These are phyloP conservation scores for Tolmerus cingulatus DNA, from an alignment of 2,888 invertebrate genomes.

Conservation along the genomic window DNA sequence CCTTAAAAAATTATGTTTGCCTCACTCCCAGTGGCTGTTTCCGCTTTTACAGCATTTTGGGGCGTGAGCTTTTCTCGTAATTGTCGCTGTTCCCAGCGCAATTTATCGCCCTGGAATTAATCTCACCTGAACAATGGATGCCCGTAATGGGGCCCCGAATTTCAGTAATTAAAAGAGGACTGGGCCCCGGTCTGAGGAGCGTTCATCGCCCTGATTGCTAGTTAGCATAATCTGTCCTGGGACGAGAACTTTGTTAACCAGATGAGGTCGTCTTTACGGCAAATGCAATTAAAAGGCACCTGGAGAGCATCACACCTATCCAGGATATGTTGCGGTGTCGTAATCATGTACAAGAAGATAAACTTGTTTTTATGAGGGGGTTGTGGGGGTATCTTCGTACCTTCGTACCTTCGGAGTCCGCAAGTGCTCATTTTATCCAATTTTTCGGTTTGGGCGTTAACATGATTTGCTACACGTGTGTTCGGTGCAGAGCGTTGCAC, in stretches of 20 bases:
- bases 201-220: not conserved
- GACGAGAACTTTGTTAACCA: not conserved
- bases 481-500: not conserved
- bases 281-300: not conserved
- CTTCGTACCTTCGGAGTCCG: not conserved
- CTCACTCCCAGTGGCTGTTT: not conserved
- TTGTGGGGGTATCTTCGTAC: too few relatives aligned
- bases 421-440: not conserved
- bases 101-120: constrained; percentile 11
- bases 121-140: not conserved
- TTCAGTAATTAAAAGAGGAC: constrained; percentile 11
- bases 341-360: not conserved
- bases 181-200: not conserved
- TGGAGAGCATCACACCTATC: not conserved
- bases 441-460: not conserved
- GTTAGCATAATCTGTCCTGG: constrained; percentile 6
- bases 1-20: not conserved
- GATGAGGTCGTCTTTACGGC: not conserved
- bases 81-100: not conserved
- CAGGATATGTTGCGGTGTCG: not conserved
- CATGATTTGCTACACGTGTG: not conserved
- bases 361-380: not conserved
- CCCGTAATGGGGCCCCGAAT: constrained; percentile 2
- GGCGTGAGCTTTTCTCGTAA: not conserved
- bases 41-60: not conserved